Percentiles rank a stretch among this genome's conserved stretches.
phyloP scores from a whole-genome alignment of 2,113 vertebrate genomes.

The Nycticebus coucang region DNA sequence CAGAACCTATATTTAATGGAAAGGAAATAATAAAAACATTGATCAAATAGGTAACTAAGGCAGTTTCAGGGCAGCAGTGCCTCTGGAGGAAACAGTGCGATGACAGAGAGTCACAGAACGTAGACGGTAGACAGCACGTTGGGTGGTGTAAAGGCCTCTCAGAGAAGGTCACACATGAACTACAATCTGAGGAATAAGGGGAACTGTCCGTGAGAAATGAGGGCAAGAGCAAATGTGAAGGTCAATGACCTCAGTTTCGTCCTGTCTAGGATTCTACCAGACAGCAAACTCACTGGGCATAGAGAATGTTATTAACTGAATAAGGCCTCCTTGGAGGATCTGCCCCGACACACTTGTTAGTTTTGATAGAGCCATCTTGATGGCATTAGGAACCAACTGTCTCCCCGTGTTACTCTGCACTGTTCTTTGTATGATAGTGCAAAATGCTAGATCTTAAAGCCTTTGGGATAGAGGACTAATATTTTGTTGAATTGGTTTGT shows the following conservation, averaged over 20 bases:
- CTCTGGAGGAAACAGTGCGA: neutral
- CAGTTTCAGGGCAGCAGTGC: neutral
- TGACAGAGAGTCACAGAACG: neutral
- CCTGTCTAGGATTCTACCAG: neutral
- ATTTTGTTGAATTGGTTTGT: neutral
- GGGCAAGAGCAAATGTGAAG: neutral
- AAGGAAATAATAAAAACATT: neutral
- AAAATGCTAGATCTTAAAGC: neutral
- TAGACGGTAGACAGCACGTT: neutral
- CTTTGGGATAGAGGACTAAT: neutral
- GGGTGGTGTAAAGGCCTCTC: neutral
- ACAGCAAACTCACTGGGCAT: neutral
- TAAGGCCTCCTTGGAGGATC: neutral
- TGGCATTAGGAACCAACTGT: neutral
- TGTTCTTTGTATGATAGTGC: neutral
- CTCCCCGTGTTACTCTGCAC: neutral
- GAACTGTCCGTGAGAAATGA: neutral
- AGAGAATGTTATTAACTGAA: neutral
- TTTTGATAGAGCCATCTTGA: neutral
- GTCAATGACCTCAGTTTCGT: neutral
- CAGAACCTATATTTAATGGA: neutral
- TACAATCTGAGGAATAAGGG: neutral
- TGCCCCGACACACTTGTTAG: neutral
- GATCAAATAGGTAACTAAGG: neutral
- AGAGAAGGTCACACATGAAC: neutral